Evolutionary conservation across 2,888 invertebrate genomes (phyloP), one percentile per base, ranked within the genome.

Genomic region (Trisateles emortualis): DNA sequence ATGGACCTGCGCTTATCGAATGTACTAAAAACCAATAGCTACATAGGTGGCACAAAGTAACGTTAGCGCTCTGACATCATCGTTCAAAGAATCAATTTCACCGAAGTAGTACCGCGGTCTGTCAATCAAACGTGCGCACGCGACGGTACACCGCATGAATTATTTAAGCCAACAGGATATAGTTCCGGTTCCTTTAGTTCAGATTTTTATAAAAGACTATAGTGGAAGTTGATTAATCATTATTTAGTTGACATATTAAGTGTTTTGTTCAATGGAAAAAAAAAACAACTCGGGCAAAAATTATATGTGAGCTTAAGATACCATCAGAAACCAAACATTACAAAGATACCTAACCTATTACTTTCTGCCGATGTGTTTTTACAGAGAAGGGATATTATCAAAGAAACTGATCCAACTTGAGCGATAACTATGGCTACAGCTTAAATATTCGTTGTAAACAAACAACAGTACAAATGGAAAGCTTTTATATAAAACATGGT

Each of bases 91-190:
- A 75, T 68, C 65, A 66, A 72, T 78, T 73, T 71, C 72, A 69
- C 64, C 64, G 64, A 72, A 42, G 30, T 29, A 22, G 47, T 58
- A 30, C 36, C 26, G 48, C 43, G 36, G 19, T 5, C 17, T 58
- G 52, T 64, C 61, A 52, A 54, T 72, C 68, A 58, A 45, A 36
- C 46, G 24, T 71, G 77, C 77, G 74, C 76, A 76, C 74, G 77
- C 77, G 76, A 64, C 74, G 66, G 53, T 59, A 57, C 61, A 52
- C 60, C 57, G 32, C 53, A 79, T 88, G 85, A 84, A 90, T 90
- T 75, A 90, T 90, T 85, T 85, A 88, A 49, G 69, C 68, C 66
- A 76, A 78, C 88, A 85, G 90, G 90, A 90, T 85, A 88, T 71
- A 87, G 84, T 88, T 90, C 90, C 90, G 90, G 89, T 90, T 82